Evolutionary conservation across 1,140 invertebrate genomes (phyloP).

Genomic region (Gryllus bimaculatus): DNA sequence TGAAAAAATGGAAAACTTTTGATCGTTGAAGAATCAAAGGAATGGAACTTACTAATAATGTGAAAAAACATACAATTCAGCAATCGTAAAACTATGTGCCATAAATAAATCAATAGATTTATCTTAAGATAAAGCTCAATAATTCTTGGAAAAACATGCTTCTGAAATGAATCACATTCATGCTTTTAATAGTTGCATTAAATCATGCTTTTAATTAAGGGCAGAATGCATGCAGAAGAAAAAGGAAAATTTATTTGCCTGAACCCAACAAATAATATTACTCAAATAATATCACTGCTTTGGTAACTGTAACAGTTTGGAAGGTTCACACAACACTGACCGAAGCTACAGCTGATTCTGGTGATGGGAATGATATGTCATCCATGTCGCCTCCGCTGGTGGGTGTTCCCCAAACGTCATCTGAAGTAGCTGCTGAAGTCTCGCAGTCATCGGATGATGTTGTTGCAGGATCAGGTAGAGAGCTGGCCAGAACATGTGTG

Average conservation of each 20-base stretch:
- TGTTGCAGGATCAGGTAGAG: slow-evolving; percentile 34
- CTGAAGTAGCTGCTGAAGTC: slow-evolving; percentile 65
- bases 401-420: slow-evolving; percentile 77
- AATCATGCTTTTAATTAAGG: background rate
- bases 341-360: slow-evolving; percentile 30
- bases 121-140: too few relatives aligned
- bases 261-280: background rate
- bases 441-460: slow-evolving; percentile 50
- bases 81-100: too few relatives aligned
- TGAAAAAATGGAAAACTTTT: too few relatives aligned
- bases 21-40: too few relatives aligned
- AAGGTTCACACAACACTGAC: slow-evolving; percentile 11
- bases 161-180: too few relatives aligned
- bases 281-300: background rate
- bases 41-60: too few relatives aligned
- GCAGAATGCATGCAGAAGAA: background rate
- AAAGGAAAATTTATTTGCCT: background rate
- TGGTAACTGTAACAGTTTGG: background rate
- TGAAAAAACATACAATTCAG: too few relatives aligned
- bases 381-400: slow-evolving; percentile 71
- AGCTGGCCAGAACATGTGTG: slow-evolving; percentile 13
- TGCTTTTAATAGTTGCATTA: too few relatives aligned
- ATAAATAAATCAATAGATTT: too few relatives aligned
- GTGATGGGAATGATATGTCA: slow-evolving; percentile 55
- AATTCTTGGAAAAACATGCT: too few relatives aligned